Evolutionary conservation across 2,113 vertebrate species (phyloP).

Genomic region (Mustela nigripes): DNA sequence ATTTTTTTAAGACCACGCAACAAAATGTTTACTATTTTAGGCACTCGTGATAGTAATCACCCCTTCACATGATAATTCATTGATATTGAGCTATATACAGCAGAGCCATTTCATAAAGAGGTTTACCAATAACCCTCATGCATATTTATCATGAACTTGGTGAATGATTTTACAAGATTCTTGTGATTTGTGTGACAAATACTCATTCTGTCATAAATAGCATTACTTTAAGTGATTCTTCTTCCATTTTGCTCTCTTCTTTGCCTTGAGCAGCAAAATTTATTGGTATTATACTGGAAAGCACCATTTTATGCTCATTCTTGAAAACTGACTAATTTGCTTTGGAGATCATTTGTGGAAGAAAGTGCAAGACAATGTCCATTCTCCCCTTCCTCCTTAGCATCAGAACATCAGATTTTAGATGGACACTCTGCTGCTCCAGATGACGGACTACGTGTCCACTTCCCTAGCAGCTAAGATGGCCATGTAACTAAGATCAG

Average conservation of each 20-base stretch:
- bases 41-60: background rate
- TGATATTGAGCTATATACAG: background rate
- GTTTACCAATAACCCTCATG: background rate
- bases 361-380: background rate
- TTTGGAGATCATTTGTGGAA: background rate
- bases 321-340: background rate
- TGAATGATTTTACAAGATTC: background rate
- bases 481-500: background rate
- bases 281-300: background rate
- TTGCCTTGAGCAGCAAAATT: background rate
- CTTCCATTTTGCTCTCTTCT: background rate
- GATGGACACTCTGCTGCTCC: background rate
- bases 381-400: background rate
- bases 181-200: background rate
- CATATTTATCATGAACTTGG: background rate
- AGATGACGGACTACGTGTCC: background rate
- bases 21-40: background rate
- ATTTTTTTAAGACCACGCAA: background rate
- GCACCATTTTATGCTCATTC: background rate
- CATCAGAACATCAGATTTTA: background rate
- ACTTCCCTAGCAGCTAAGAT: background rate
- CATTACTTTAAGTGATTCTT: background rate
- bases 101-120: background rate
- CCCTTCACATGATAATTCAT: background rate
- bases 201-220: background rate